Evolutionary conservation across 2,888 invertebrate genomes (phyloP), one percentile per base, ranked within the genome.

Genomic region (Drosophila imparisetae): DNA sequence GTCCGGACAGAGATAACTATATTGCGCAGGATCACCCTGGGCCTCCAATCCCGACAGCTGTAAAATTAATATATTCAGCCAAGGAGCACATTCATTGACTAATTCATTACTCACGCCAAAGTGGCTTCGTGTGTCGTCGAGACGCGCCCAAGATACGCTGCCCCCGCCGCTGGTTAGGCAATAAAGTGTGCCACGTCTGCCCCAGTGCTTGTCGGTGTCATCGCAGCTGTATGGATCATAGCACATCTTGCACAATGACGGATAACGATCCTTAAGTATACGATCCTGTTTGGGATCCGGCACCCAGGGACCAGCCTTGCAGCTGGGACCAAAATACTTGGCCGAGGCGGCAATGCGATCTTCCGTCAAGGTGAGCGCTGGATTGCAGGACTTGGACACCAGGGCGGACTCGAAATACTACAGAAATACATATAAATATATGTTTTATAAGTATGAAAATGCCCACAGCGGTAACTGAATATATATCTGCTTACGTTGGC

Each of bases 291-390:
- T 80, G 0, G 93, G 91, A 90, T 97, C 96, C 0, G 95, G 94
- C 0, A 96, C 95, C 97, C 97, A 98, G 0, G 95, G 95, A 0
- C 98, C 98, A 0, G 98, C 96, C 78, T 97, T 96, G 91, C 98
- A 98, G 32, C 97, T 96, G 24, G 94, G 93, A 5, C 95, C 94
- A 92, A 98, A 98, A 93, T 95, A 97, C 54, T 94, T 93, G 0
- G 97, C 95, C 0, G 96, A 94, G 0, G 96, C 95, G 68, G 95
- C 95, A 24, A 98, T 94, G 42, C 96, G 94, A 91, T 98, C 96
- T 92, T 97, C 97, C 0, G 95, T 94, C n/a, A 96, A 91, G 0
- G 96, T 95, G 45, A 96, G 91, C 0, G 93, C 94, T 0, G 95
- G 94, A 83, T 96, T 95, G 86, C 98, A 98, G 0, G 94, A 94